These are phyloP conservation scores for Catamblyrhynchus diadema DNA, from an alignment of 2,797 vertebrate species.

Conservation along the genomic window DNA sequence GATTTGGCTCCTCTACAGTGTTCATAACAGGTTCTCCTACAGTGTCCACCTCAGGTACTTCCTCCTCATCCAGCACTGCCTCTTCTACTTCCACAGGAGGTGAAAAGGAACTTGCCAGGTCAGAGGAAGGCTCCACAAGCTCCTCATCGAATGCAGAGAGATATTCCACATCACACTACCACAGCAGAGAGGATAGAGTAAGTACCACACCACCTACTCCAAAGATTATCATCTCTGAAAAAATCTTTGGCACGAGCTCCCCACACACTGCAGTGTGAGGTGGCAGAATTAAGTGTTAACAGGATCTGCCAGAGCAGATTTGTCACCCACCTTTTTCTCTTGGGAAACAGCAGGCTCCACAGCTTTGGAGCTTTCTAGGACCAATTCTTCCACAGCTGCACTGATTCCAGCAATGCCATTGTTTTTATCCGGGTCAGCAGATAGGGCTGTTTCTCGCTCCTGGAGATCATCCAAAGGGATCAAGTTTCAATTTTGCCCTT, in stretches of 20 bases:
- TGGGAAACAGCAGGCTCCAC: slow-evolving; percentile 57
- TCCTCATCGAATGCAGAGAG: slow-evolving; percentile 91
- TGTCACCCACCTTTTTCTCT: slow-evolving; percentile 68
- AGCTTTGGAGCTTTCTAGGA: slow-evolving; percentile 73
- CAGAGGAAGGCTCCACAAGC: slow-evolving; percentile 65
- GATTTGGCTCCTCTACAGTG: slow-evolving; percentile 48
- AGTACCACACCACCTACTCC: not conserved
- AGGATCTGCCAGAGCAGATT: not conserved
- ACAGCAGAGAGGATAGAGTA: slow-evolving; percentile 5
- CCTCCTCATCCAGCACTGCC: slow-evolving; percentile 55
- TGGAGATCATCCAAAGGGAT: slow-evolving; percentile 55
- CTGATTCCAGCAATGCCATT: slow-evolving; percentile 30
- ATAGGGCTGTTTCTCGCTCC: slow-evolving; percentile 84
- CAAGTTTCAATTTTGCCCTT: not conserved
- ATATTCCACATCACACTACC: slow-evolving; percentile 85
- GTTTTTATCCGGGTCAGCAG: slow-evolving; percentile 65
- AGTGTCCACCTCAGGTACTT: slow-evolving; percentile 43
- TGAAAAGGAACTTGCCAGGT: slow-evolving; percentile 57
- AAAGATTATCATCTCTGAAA: not conserved
- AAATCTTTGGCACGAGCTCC: not conserved
- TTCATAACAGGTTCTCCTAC: not conserved
- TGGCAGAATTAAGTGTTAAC: not conserved
- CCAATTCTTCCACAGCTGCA: slow-evolving; percentile 80
- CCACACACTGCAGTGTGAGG: not conserved
- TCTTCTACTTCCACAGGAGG: slow-evolving; percentile 76